A percentile compares a stretch with the other conserved stretches of the same genome.
Evolutionary conservation across 2,888 invertebrate species (phyloP).

Genomic region (Xanthia togata): DNA sequence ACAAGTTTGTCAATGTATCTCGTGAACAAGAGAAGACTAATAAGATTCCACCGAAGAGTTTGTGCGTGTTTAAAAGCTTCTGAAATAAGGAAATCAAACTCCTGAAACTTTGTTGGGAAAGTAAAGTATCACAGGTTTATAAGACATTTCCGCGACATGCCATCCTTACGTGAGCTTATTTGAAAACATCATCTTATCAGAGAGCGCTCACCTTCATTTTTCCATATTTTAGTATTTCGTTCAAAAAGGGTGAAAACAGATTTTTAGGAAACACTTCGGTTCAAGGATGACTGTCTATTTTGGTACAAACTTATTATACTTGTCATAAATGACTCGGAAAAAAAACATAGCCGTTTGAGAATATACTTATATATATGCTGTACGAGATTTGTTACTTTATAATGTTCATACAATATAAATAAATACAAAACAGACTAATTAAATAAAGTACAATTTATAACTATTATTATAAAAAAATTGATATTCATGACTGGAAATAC

Average conservation of each 20-base stretch:
- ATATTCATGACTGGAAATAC: conserved; percentile 3
- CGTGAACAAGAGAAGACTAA: conserved; percentile 36
- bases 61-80: conserved; percentile 62
- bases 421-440: not conserved
- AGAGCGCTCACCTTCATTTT: conserved; percentile 56
- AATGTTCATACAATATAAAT: not conserved
- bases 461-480: not conserved
- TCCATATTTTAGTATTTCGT: conserved; percentile 47
- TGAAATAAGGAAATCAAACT: conserved; percentile 64
- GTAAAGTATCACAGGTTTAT: conserved; percentile 64
- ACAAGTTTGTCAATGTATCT: conserved; percentile 50
- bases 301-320: not conserved
- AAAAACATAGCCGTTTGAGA: not conserved
- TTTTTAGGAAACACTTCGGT: conserved; percentile 31
- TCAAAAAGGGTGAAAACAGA: conserved; percentile 39
- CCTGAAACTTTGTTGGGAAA: conserved; percentile 61
- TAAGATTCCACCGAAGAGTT: conserved; percentile 54
- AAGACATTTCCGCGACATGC: conserved; percentile 57
- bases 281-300: conserved; percentile 25
- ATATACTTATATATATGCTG: not conserved
- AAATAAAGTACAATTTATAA: not conserved
- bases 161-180: conserved; percentile 65
- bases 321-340: not conserved
- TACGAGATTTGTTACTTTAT: too few species aligned
- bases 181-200: conserved; percentile 64